phyloP scores from a whole-genome alignment of 2,888 invertebrate species.

The Melanchra persicariae region DNA sequence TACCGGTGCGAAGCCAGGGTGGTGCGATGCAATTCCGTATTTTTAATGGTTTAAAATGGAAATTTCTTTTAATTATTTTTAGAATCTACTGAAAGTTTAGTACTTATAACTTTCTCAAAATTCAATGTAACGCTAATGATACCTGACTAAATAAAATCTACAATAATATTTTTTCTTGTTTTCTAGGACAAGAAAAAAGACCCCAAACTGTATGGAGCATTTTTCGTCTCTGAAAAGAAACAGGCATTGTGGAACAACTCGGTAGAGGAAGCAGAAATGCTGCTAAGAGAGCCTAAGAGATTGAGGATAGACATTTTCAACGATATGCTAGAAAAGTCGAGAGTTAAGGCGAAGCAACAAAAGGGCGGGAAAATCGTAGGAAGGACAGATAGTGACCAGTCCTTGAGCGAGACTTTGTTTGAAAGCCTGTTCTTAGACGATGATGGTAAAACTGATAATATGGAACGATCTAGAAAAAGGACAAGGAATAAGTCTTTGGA shows the following conservation, averaged over 20 bases:
- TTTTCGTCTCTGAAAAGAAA: conserved; percentile 89
- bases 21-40: too few relatives aligned
- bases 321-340: conserved; percentile 78
- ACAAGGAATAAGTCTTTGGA: conserved; percentile 82
- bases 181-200: conserved; percentile 90
- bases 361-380: conserved; percentile 78
- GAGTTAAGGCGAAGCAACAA: conserved; percentile 70
- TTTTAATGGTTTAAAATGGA: too few relatives aligned
- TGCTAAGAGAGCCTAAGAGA: conserved; percentile 90
- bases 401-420: conserved; percentile 87
- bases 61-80: too few relatives aligned
- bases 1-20: too few relatives aligned
- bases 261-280: conserved; percentile 93
- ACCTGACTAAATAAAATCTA: neutral
- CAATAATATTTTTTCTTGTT: conserved; percentile 14
- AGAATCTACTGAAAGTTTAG: too few relatives aligned
- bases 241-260: conserved; percentile 93
- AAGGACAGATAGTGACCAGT: conserved; percentile 85
- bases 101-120: too few relatives aligned
- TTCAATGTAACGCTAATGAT: neutral
- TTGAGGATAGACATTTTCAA: conserved; percentile 90
- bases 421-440: conserved; percentile 87
- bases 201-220: conserved; percentile 88
- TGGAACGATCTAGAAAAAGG: conserved; percentile 75
- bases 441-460: conserved; percentile 78